Base-by-base conservation (phyloP, 2,113 vertebrate genomes). In the Harpagus bidentatus region DNA sequence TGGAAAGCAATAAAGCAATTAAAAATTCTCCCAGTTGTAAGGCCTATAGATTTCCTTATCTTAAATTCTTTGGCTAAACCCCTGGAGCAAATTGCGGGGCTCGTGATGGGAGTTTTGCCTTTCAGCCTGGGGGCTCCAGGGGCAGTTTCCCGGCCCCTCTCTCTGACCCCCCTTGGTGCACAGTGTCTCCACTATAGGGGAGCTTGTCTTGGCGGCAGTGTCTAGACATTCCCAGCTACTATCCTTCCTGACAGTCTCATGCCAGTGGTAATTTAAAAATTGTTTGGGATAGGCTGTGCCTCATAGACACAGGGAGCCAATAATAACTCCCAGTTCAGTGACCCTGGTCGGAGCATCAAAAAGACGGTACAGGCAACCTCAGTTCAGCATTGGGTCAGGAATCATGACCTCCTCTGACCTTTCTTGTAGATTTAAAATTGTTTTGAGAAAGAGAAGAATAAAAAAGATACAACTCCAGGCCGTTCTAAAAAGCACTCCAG, bases 11-110 rank as follows among this genome's bases (percentile, higher is more conserved):
- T 98, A 98, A 98, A 97, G 78, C 95, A 95, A 97, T 97, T 97
- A 97, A 97, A 98, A 98, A 98, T 98, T 98, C 97, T 98, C 98
- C 97, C 98, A 97, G 98, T 98, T 98, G 98, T 98, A 98, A 98
- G 97, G 97, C 97, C 95, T 71, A 96, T 97, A 95, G 95, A 97
- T 98, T 98, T 88, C 97, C 97, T 97, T 97, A 97, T 98, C 96
- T 98, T 45, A 97, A 98, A 99, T 99, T 99, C 98, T 98, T 98
- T 93, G 98, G 94, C 97, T 94, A 72, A 92, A 84, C 69, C 97
- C 98, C 97, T 95, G 98, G 98, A 97, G 97, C 96, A 95, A 90
- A 90, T 61, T 43, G 89, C 7, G 20, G 98, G 96, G 95, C 70
- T 94, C 95, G 66, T 95, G 97, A 96, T 96, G 97, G 97, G 98